Percentiles rank a stretch among this genome's conserved stretches.
These are phyloP conservation scores for Pimpla rufipes DNA, from an alignment of 2,888 invertebrate species.

Conservation along the genomic window DNA sequence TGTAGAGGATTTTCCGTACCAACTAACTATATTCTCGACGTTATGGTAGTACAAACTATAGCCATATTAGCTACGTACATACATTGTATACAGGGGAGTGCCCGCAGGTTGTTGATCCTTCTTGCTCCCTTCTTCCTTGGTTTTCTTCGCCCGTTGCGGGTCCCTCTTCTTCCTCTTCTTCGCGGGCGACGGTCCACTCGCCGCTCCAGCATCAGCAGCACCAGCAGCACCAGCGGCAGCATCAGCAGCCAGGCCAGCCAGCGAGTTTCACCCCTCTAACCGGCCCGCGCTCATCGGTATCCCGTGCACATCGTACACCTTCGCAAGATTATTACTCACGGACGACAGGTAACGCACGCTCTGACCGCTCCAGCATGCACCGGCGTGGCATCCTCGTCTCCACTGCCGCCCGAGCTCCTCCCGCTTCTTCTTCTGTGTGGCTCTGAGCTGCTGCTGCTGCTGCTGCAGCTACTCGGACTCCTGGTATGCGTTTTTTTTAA, in stretches of 20 bases:
- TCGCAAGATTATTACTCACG: constrained; percentile 80
- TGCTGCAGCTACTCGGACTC: constrained; percentile 17
- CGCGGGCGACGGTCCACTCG: constrained; percentile 52
- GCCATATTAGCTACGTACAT: constrained; percentile 61
- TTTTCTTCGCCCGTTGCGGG: constrained; percentile 54
- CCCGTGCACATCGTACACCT: constrained; percentile 70
- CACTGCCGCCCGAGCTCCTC: constrained; percentile 6
- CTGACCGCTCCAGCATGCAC: constrained; percentile 42
- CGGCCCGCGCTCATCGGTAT: constrained; percentile 56
- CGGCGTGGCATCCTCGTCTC: constrained; percentile 37
- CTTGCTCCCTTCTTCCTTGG: constrained; percentile 72
- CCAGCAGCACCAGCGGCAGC: constrained; percentile 27
- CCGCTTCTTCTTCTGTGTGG: no score
- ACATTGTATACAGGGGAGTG: constrained; percentile 73
- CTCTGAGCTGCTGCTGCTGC: constrained; percentile 18
- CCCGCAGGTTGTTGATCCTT: constrained; percentile 82
- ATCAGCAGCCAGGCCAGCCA: constrained; percentile 17
- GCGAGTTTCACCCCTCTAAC: constrained; percentile 39
- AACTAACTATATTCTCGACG: constrained; percentile 43
- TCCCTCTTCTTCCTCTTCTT: constrained; percentile 46
- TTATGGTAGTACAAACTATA: constrained; percentile 48
- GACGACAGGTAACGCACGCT: constrained; percentile 75
- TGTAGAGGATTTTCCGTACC: constrained; percentile 45
- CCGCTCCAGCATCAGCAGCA: constrained; percentile 42
- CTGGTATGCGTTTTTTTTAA: neutral